Evolutionary conservation across 2,888 invertebrate species (phyloP), one percentile per base, ranked within the genome.

Genomic region (Mythimna ferrago): DNA sequence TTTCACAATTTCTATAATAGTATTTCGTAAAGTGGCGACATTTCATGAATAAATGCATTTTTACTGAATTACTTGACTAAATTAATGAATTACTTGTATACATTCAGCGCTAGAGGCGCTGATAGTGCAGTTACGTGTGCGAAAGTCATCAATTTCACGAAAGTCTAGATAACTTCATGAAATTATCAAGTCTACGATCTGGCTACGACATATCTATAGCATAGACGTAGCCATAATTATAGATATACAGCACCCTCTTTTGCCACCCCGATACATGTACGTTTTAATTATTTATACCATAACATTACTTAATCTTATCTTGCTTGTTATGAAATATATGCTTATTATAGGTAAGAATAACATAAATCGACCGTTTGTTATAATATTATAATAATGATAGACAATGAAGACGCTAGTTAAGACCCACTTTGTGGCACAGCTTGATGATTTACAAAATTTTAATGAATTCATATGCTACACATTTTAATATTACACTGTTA

Each of bases 401-500:
- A 74, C 44, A 66, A 71, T 74, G 72, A 53, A 76, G 62, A 68
- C 63, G 78, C 75, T 77, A 79, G 71, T 67, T 81, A 82, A 78
- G 78, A 76, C 75, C 70, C 80, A 84, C 80, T 65, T 72, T 75
- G 78, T 77, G 79, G 67, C 65, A 48, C 48, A 82, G 80, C 86
- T 82, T 84, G 65, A 79, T 76, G 66, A 76, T 81, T 84, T 70
- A 78, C 74, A 73, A 79, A 60, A 73, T 69, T 79, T 79, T 63
- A 72, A 81, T 63, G 57, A 81, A 77, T 72, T 73, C 65, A 44
- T 83, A 86, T 73, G 79, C 83, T 78, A 82, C 88, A 88, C 87
- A 76, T 86, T 87, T 80, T 77, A 83, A 81, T 84, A 85, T 85
- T 83, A 86, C 87, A 88, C 87, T 88, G 88, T 88, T 87, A 86